Conservation (phyloP, 1,140 invertebrate species). For the Rhizoglyphus robini region DNA sequence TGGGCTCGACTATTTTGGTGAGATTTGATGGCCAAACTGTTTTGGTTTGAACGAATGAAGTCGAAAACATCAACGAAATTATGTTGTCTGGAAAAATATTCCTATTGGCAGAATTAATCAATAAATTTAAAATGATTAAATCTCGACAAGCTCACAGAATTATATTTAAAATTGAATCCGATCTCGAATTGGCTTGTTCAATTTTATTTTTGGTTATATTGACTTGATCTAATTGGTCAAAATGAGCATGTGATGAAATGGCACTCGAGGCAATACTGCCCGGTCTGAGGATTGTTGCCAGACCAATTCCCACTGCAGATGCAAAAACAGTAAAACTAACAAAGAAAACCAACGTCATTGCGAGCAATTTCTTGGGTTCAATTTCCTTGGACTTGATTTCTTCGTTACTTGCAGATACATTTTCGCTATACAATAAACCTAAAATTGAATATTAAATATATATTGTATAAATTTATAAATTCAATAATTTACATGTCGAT, state of each 20-base stretch:
- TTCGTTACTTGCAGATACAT: no score
- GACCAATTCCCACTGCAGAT: not conserved
- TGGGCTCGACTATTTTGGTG: not conserved
- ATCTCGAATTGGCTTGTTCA: not conserved
- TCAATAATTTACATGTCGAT: conserved; percentile 2
- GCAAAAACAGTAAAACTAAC: not conserved
- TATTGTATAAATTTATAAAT: no score
- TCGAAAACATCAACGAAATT: conserved; percentile 21
- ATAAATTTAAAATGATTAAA: not conserved
- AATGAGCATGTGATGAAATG: not conserved
- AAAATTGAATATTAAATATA: no score
- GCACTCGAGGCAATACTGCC: not conserved
- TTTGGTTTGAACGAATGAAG: not conserved
- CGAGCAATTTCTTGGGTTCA: not conserved
- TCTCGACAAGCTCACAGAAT: not conserved
- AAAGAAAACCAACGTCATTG: not conserved
- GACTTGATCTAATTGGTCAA: not conserved
- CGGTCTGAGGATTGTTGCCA: not conserved
- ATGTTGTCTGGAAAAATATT: conserved; percentile 25
- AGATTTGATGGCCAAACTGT: not conserved
- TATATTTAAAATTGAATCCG: not conserved
- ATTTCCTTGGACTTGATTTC: no score
- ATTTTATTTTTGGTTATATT: not conserved
- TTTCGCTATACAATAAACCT: not conserved
- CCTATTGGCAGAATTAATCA: conserved; percentile 15